Evolutionary conservation across 2,888 invertebrate species (phyloP), one percentile per base, ranked within the genome.

Genomic region (Mythimna vitellina): DNA sequence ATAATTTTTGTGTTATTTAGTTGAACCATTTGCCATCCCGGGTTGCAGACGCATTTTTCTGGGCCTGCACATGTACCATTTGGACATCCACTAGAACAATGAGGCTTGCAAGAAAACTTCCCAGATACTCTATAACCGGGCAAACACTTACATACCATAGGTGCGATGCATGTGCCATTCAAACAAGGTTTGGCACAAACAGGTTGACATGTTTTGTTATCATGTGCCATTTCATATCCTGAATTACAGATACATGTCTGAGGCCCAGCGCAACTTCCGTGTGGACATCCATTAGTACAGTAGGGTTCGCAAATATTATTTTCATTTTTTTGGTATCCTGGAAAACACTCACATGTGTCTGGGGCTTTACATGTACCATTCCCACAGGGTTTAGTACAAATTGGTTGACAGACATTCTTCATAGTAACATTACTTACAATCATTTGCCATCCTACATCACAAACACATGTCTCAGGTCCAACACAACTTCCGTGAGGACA

Each of bases 401-500:
- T n/a, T 0, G 76, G 74, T 73, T 60, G 49, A 32, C 76, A 75
- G 0, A 51, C 35, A 20, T 51, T 75, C 12, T 56, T 71, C n/a
- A n/a, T n/a, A 10, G 57, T 57, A 12, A n/a, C n/a, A 32, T 57
- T 10, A 12, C 1, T n/a, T 57, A 2, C 3, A 10, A 25, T 51
- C 42, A 46, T 42, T 67, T 57, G 20, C 29, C 10, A 68, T 20
- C 61, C 74, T 42, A 17, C 29, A 12, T 70, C 20, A 53, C 82
- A 83, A 1, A 22, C n/a, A 32, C 82, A 82, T 0, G 14, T 78
- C 10, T 83, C 82, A 17, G 82, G 81, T 1, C 14, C 49, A 0
- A 63, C 3, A 35, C 82, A 82, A 25, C 0, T 70, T 0, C 83
- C 84, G 20, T 76, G 6, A 0, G 1, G n/a, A 51, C 83, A 83